Base-by-base conservation (phyloP, 2,888 invertebrate genomes). In the Patella depressa region DNA sequence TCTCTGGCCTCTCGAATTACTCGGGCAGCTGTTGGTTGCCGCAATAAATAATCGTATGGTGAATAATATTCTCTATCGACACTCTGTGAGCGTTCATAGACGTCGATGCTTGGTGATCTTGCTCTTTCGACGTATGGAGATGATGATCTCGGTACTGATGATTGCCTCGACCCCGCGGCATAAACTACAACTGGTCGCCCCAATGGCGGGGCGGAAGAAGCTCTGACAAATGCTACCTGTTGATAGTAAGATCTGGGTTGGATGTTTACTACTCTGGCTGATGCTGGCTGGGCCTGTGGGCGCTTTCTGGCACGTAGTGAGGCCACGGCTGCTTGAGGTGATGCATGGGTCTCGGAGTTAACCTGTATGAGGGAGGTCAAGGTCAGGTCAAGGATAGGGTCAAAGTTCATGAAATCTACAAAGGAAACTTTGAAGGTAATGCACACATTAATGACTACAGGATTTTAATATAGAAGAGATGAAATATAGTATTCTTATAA, bases 251-350 rank as follows among this genome's bases (percentile, higher is more conserved):
- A 14, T 19, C 65, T 19, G 19, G 14, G 19, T 65, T 19, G 65
- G 78, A 54, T 45, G 9, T 65, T 70, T 71, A 74, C 74, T 29
- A 54, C 70, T n/a, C 65, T 65, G 55, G 79, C 75, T 34, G 81
- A 81, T n/a, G 77, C 72, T 71, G 80, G 71, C 53, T 80, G 82
- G 76, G 83, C 81, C 77, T 84, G 85, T 65, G 65, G 65, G 19
- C 65, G 65, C 11, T 12, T 4, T 65, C 81, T 74, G 78, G 83
- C 85, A 77, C 87, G 84, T 80, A 84, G 82, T 75, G 85, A 82
- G 76, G 85, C 87, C 73, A 86, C 87, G 55, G 87, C 83, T 73
- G 83, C 79, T 79, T 83, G 85, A 73, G 88, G 86, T 78, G 85
- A 83, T 73, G 85, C 80, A 83, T 86, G 86, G 76, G 83, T 76